Percentiles rank a stretch among this genome's conserved stretches.
Conservation (phyloP, 2,797 vertebrate species). For the Sternarchorhynchus goeldii region DNA sequence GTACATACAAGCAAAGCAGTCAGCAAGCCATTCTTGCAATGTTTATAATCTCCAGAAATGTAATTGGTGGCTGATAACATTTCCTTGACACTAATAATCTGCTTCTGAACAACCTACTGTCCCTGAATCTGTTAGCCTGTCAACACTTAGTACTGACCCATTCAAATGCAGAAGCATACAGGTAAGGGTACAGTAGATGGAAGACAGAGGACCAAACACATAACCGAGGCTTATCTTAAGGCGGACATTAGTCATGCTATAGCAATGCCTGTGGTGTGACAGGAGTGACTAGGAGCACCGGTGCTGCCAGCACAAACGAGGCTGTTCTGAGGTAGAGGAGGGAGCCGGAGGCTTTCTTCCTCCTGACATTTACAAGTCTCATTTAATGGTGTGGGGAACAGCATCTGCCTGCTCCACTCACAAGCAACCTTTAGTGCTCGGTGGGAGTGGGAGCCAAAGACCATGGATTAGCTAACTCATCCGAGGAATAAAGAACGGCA, state of each 20-base stretch:
- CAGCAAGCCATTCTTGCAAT: not conserved
- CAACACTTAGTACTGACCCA: not conserved
- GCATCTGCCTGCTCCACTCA: slow-evolving; percentile 36
- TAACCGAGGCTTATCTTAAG: not conserved
- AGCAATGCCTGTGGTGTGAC: not conserved
- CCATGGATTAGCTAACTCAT: not conserved
- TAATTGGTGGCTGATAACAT: not conserved
- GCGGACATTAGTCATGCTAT: not conserved
- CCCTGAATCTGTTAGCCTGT: slow-evolving; percentile 3
- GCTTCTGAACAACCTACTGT: slow-evolving; percentile 8
- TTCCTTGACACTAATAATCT: not conserved
- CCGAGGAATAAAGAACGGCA: not conserved
- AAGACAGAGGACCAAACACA: too few species aligned
- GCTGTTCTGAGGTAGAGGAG: slow-evolving; percentile 22
- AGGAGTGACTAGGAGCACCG: not conserved
- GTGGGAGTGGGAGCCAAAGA: slow-evolving; percentile 20
- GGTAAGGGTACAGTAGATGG: too few species aligned
- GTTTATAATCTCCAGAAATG: not conserved
- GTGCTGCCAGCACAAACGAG: slow-evolving; percentile 17
- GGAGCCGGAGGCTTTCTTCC: slow-evolving; percentile 21
- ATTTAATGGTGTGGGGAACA: slow-evolving; percentile 40
- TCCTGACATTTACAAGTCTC: slow-evolving; percentile 51
- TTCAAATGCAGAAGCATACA: not conserved
- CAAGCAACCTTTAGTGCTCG: slow-evolving; percentile 48
- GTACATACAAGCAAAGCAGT: not conserved